Evolutionary conservation across 2,888 invertebrate genomes (phyloP), one percentile per base, ranked within the genome.

Genomic region (Rhimphoctona megacephalus): DNA sequence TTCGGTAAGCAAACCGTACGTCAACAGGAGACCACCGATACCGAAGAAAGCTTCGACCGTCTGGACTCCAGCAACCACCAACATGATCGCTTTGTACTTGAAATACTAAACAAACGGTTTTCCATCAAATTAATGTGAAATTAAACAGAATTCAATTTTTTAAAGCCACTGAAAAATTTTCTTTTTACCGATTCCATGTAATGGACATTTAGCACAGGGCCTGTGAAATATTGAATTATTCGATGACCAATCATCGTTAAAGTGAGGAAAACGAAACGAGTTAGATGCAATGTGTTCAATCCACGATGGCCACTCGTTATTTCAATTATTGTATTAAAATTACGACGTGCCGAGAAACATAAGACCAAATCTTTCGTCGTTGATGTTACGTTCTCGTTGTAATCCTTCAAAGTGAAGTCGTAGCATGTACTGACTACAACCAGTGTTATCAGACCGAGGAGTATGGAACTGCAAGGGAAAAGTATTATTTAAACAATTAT

Each of bases 311-410:
- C 86, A 22, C 88, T 88, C 5, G 84, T 85, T 6, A 85, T 61
- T 30, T 85, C 84, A 61, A 91, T 89, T 9, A 93, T 87, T 7
- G 89, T 89, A n/a, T 88, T 89, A 6, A 90, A 85, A 85, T 91
- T 93, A 17, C 90, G 88, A 33, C 88, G 87, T 0, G 90, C 91
- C 19, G 93, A 92, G 78, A 92, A 92, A 72, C 92, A 93, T 19
- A 90, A 86, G 6, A 93, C 54, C 4, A 92, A 39, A 61, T 91
- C 89, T 2, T 64, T 64, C 2, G 22, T 25, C 7, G 52, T 33
- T 8, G 84, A 66, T 7, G 36, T 54, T 30, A n/a, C 33, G 0
- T 80, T 66, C 17, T 87, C 74, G 14, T 49, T 54, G 36, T 61
- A 39, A 2, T 72, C 82, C 4, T 80, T 66, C n/a, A 64, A 36